Evolutionary conservation across 2,888 invertebrate genomes (phyloP), one percentile per base, ranked within the genome.

Genomic region (Carpatolechia fugitivella): DNA sequence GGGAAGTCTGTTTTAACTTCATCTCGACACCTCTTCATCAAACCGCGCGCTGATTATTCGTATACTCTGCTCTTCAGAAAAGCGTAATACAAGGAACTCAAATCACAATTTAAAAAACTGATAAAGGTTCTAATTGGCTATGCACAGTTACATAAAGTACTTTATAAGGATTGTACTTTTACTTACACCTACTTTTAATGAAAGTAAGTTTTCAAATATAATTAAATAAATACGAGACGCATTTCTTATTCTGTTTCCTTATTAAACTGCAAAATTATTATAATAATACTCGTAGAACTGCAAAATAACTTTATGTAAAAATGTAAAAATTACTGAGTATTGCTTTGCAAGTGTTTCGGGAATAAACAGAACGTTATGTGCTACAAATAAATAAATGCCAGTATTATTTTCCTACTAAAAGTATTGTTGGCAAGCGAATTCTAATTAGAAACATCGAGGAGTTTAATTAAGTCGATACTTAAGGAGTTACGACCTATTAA

Each of bases 1-100:
- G 80, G 80, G 76, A 82, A 69, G 73, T 80, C 82, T 81, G 82
- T 82, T 80, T 78, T 85, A 87, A 85, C 85, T 84, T 79, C 80
- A 85, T 86, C 85, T 82, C 72, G 69, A 69, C 71, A 69, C 29
- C 50, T 20, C 51, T 51, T 51, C 51, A 40, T 24, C 18, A 16
- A 41, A 41, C 16, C 41, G n/a, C 41, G 41, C 8, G 10, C 40
- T 40, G 40, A 51, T 51, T 51, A 38, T 8, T 11, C n/a, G n/a
- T n/a, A n/a, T n/a, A 10, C 38, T 31, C 46, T 30, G 46, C 30
- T n/a, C 41, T 20, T 41, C 36, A 6, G 31, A n/a, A n/a, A n/a
- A n/a, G n/a, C n/a, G n/a, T n/a, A n/a, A n/a, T n/a, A n/a, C n/a
- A n/a, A n/a, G n/a, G n/a, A n/a, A n/a, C n/a, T n/a, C n/a, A n/a